A percentile compares a stretch with the other conserved stretches of the same genome.
phyloP scores from a whole-genome alignment of 2,113 vertebrate genomes.

The Odocoileus virginianus region DNA sequence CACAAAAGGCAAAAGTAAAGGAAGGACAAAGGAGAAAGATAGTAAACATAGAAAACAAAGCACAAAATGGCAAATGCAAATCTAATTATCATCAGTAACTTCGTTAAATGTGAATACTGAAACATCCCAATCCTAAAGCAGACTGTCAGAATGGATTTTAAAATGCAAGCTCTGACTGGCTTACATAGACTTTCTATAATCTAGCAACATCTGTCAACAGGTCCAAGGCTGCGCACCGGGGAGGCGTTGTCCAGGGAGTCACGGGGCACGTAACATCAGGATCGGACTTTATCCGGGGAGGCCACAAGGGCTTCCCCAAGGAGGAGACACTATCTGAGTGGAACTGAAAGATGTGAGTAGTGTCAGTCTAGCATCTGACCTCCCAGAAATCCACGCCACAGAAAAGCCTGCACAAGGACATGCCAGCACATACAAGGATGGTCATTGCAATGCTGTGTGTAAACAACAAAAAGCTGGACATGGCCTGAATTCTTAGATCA shows the following conservation, averaged over 20 bases:
- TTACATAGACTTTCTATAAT: neutral
- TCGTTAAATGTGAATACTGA: neutral
- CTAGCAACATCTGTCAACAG: neutral
- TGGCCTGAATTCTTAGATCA: neutral
- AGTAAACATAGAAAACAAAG: neutral
- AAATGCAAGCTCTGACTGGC: neutral
- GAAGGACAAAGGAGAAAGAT: neutral
- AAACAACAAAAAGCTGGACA: neutral
- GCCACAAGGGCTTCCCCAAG: neutral
- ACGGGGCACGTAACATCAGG: rapidly evolving
- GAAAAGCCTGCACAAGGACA: neutral
- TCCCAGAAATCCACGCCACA: neutral
- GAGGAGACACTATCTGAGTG: neutral
- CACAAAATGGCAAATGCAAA: neutral
- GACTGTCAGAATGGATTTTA: neutral
- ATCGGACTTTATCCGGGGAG: neutral
- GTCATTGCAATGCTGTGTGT: neutral
- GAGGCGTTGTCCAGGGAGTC: neutral
- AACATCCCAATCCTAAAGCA: neutral
- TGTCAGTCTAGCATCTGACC: neutral
- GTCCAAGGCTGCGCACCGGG: neutral
- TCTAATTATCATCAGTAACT: neutral
- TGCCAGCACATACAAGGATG: neutral
- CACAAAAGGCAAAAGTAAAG: neutral
- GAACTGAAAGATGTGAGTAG: neutral